These are phyloP conservation scores for Clarias gariepinus DNA, from an alignment of 2,113 vertebrate genomes.

Conservation along the genomic window DNA sequence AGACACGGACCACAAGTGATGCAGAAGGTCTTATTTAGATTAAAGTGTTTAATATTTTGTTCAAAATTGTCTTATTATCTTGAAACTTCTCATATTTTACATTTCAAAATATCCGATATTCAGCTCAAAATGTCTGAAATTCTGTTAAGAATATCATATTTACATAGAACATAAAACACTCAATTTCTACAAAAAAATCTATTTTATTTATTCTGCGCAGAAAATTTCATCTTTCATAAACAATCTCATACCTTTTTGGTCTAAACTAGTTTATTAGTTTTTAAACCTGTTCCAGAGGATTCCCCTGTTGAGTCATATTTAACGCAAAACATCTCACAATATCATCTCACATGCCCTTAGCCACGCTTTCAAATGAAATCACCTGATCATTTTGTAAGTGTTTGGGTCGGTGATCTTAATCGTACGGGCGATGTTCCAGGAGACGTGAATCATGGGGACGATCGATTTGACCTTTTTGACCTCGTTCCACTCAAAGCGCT, in stretches of 20 bases:
- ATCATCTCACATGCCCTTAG: neutral
- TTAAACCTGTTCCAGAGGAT: neutral
- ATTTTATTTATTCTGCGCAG: too few species aligned
- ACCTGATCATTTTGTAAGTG: constrained; percentile 90
- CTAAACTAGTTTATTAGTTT: neutral
- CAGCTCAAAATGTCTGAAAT: too few species aligned
- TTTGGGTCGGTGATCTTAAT: constrained; percentile 84
- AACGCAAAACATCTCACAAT: neutral
- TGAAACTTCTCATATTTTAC: neutral
- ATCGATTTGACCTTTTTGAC: constrained; percentile 93
- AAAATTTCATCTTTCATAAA: neutral
- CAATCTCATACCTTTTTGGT: neutral
- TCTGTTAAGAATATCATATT: neutral
- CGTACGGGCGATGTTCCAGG: constrained; percentile 89
- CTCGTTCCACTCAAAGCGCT: constrained; percentile 90
- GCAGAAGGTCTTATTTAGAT: too few species aligned
- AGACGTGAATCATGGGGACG: constrained; percentile 93
- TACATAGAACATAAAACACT: neutral
- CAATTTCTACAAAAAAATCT: too few species aligned
- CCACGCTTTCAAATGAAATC: constrained; percentile 43
- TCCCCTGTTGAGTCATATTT: neutral
- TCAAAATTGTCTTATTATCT: neutral
- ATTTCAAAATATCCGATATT: neutral
- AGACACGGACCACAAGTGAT: neutral
- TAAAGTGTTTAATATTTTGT: neutral